A percentile compares a stretch with the other conserved stretches of the same genome.
phyloP scores from a whole-genome alignment of 1,140 invertebrate genomes.

The Vollenhovia emeryi region DNA sequence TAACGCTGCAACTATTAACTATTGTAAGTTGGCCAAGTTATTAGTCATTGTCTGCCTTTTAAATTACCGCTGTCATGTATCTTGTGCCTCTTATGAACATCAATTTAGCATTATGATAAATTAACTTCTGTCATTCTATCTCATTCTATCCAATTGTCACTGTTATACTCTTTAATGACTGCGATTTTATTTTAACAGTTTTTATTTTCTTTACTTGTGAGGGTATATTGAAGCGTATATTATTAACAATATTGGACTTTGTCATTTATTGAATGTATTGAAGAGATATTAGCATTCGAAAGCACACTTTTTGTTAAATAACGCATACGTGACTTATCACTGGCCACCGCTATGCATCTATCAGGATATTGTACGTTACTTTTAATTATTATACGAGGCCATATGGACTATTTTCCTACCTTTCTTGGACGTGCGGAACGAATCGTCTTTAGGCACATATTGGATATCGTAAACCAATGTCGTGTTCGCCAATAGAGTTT shows the following conservation, averaged over 20 bases:
- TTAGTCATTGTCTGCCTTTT: conserved; percentile 14
- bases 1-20: background rate
- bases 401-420: conserved; percentile 85
- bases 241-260: background rate
- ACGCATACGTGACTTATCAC: conserved; percentile 65
- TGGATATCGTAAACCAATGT: conserved; percentile 96
- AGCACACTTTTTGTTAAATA: conserved; percentile 30
- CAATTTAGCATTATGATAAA: conserved; percentile 5
- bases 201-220: too few species aligned
- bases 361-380: background rate
- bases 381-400: background rate
- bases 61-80: conserved; percentile 10
- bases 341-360: background rate
- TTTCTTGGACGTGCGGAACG: conserved; percentile 96
- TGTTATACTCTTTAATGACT: background rate
- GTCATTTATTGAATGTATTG: background rate
- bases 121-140: background rate
- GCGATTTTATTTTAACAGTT: background rate
- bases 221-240: background rate
- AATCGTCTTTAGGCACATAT: conserved; percentile 94
- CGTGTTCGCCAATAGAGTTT: conserved; percentile 92
- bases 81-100: background rate
- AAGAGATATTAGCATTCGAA: background rate
- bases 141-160: background rate
- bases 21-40: background rate